These are phyloP conservation scores for Zonotrichia leucophrys DNA, from an alignment of 2,113 vertebrate species.

Conservation along the genomic window DNA sequence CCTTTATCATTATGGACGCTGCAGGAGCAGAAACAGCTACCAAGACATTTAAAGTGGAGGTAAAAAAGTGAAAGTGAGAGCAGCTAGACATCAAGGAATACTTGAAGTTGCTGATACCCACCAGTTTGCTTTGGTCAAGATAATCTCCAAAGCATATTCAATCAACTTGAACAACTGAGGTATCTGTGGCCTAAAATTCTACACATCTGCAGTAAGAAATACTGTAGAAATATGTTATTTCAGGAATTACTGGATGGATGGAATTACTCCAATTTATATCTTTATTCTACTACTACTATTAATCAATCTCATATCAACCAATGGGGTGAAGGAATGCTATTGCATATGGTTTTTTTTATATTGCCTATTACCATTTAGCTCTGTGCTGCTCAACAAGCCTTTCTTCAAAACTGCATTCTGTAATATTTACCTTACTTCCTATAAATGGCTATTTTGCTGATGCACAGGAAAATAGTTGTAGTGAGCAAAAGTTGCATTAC, in stretches of 20 bases:
- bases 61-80: not conserved
- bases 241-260: not conserved
- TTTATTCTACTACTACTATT: not conserved
- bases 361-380: not conserved
- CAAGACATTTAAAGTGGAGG: conserved; percentile 43
- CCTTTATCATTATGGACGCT: conserved; percentile 56
- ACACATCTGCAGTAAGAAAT: not conserved
- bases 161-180: not conserved
- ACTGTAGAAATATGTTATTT: not conserved
- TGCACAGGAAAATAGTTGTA: not conserved
- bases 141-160: not conserved
- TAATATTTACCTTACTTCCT: not conserved
- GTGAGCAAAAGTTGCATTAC: not conserved
- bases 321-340: not conserved
- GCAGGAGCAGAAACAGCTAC: conserved; percentile 64
- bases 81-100: not conserved
- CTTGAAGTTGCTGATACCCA: not conserved
- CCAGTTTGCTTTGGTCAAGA: not conserved
- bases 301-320: not conserved
- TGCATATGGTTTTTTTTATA: not conserved
- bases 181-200: not conserved
- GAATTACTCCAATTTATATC: not conserved
- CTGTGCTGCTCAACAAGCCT: not conserved
- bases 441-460: not conserved
- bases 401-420: not conserved